These are phyloP conservation scores for Danio aesculapii DNA, from an alignment of 2,797 vertebrate species.

Conservation along the genomic window DNA sequence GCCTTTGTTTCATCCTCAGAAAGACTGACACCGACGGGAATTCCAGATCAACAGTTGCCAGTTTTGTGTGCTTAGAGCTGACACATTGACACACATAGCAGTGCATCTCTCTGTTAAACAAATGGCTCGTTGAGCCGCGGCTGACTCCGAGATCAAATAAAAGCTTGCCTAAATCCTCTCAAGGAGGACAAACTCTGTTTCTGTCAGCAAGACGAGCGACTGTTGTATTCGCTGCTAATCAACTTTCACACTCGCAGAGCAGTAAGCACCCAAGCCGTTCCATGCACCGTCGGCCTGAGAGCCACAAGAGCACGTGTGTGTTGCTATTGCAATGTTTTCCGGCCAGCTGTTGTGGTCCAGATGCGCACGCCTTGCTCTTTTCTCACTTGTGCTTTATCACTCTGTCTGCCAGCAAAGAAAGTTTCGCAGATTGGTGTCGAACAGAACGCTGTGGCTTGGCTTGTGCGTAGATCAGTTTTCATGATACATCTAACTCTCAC, in stretches of 20 bases:
- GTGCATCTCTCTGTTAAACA: constrained; percentile 62
- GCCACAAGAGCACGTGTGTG: constrained; percentile 3
- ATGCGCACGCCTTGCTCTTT: constrained; percentile 46
- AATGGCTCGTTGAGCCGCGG: constrained; percentile 60
- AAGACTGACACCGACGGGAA: constrained; percentile 61
- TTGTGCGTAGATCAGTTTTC: constrained; percentile 51
- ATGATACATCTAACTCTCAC: constrained; percentile 49
- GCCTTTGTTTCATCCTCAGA: constrained; percentile 51
- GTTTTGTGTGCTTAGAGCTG: constrained; percentile 62
- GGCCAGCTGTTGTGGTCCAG: constrained; percentile 47
- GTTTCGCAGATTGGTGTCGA: constrained; percentile 32
- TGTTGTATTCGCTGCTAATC: constrained; percentile 53
- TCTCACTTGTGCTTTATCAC: constrained; percentile 50
- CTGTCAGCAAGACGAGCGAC: constrained; percentile 44
- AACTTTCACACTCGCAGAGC: constrained; percentile 44
- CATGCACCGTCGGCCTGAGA: not conserved
- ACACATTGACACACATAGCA: constrained; percentile 64
- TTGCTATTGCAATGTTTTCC: constrained; percentile 33
- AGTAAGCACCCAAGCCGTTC: constrained; percentile 16
- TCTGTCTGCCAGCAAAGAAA: constrained; percentile 43
- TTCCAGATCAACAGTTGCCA: constrained; percentile 63
- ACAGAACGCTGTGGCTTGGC: constrained; percentile 38
- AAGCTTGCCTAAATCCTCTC: constrained; percentile 60
- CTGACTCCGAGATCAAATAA: constrained; percentile 63
- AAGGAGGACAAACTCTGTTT: constrained; percentile 55